These are phyloP conservation scores for Homarus americanus DNA, from an alignment of 1,140 invertebrate species.

Conservation along the genomic window DNA sequence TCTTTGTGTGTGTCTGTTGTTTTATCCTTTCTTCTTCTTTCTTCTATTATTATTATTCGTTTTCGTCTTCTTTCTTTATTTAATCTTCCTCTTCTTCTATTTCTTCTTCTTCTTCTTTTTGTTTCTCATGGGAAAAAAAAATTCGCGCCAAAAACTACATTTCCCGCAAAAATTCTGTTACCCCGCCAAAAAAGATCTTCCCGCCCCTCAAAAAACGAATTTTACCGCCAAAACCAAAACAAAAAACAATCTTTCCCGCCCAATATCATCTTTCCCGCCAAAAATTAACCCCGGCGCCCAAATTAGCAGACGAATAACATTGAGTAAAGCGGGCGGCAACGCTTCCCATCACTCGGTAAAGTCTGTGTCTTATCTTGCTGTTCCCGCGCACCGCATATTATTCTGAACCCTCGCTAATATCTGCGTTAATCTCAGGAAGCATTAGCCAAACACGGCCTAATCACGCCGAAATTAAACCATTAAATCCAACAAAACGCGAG, in stretches of 20 bases:
- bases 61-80: not conserved
- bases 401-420: not conserved
- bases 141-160: not conserved
- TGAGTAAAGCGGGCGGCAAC: not conserved
- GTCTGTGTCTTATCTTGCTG: slow-evolving; percentile 27
- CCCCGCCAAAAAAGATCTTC: too few relatives aligned
- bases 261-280: not conserved
- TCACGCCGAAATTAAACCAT: slow-evolving; percentile 67
- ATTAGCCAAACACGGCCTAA: slow-evolving; percentile 52
- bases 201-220: too few relatives aligned
- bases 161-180: not conserved
- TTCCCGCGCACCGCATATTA: not conserved
- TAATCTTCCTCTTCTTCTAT: not conserved
- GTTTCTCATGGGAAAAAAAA: too few relatives aligned
- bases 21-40: not conserved
- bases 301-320: not conserved
- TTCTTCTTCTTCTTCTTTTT: not conserved
- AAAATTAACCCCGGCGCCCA: not conserved
- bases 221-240: too few relatives aligned
- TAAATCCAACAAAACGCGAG: slow-evolving; percentile 66
- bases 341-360: not conserved
- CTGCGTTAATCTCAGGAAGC: slow-evolving; percentile 38
- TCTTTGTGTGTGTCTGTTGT: not conserved
- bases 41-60: not conserved
- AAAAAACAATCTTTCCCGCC: not conserved